These are phyloP conservation scores for Ictidomys tridecemlineatus DNA, from an alignment of 2,113 vertebrate genomes.

Conservation along the genomic window DNA sequence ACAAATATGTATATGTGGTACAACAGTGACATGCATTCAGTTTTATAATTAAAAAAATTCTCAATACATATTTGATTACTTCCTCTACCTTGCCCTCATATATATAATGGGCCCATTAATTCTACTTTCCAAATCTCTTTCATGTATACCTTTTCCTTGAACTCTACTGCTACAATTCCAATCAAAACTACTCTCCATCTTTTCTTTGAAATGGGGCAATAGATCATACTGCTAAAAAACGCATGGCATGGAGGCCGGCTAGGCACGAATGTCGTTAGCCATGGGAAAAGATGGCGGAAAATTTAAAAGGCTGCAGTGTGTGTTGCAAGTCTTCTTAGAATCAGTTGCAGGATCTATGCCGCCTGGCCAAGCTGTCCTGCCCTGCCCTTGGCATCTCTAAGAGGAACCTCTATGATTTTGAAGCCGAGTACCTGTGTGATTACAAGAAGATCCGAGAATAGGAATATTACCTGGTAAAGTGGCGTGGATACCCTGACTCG, in stretches of 20 bases:
- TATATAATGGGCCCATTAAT: not conserved
- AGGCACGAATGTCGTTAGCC: no score
- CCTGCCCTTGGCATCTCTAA: conserved; percentile 88
- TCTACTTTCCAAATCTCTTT: not conserved
- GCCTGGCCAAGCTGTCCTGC: conserved; percentile 88
- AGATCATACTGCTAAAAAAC: not conserved
- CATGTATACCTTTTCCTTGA: not conserved
- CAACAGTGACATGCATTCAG: not conserved
- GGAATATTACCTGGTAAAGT: conserved; percentile 94
- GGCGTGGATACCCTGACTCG: conserved; percentile 90
- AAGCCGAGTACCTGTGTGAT: conserved; percentile 94
- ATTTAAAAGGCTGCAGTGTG: conserved; percentile 87
- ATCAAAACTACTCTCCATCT: not conserved
- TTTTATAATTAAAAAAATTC: not conserved
- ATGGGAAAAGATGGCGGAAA: no score
- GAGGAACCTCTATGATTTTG: conserved; percentile 90
- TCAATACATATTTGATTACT: not conserved
- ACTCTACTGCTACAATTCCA: not conserved
- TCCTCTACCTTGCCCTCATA: not conserved
- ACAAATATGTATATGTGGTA: not conserved
- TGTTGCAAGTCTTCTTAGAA: conserved; percentile 89
- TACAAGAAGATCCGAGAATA: conserved; percentile 90
- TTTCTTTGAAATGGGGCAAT: not conserved
- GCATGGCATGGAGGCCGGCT: no score
- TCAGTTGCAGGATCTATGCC: conserved; percentile 90